phyloP scores from a whole-genome alignment of 2,797 vertebrate species.

The Emys orbicularis region DNA sequence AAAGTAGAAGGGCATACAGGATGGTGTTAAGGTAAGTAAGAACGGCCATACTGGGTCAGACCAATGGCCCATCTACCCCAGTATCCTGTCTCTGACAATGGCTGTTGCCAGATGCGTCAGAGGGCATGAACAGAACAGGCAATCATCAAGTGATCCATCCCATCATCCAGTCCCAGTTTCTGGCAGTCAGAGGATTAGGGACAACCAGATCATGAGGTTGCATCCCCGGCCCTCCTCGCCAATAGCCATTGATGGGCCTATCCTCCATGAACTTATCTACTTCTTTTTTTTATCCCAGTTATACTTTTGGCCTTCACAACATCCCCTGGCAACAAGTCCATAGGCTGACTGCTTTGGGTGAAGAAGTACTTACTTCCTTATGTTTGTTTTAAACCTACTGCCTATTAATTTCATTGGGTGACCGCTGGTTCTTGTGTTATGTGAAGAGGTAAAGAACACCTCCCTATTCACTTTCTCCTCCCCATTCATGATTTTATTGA shows the following conservation, averaged over 20 bases:
- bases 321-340: not conserved
- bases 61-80: not conserved
- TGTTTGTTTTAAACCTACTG: not conserved
- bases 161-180: not conserved
- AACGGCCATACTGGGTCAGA: not conserved
- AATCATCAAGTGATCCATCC: not conserved
- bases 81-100: not conserved
- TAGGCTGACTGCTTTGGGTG: not conserved
- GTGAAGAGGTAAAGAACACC: not conserved
- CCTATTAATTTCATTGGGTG: not conserved
- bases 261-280: not conserved
- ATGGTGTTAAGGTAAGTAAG: fast-evolving
- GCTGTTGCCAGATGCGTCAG: not conserved
- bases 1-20: not conserved
- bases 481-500: not conserved
- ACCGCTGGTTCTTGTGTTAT: not conserved
- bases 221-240: not conserved
- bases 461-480: not conserved
- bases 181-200: not conserved
- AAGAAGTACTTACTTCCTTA: not conserved
- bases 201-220: not conserved
- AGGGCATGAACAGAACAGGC: not conserved
- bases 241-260: not conserved
- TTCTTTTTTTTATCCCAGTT: not conserved
- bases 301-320: not conserved